Conservation (phyloP, 2,888 invertebrate genomes). For the Notodonta ziczac region DNA sequence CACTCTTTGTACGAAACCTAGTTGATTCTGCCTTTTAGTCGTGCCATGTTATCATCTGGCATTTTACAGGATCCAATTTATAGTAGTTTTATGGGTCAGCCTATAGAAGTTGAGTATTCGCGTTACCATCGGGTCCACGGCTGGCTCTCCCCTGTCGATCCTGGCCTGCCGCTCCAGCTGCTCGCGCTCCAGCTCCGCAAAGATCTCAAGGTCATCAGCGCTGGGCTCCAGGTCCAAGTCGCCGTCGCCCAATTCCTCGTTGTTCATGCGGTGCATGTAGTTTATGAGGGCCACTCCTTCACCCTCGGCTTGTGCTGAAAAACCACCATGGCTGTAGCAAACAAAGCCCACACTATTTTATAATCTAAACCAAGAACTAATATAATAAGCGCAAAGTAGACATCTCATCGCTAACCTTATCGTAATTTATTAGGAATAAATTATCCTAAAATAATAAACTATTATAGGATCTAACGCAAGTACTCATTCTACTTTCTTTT, state of each 20-base stretch:
- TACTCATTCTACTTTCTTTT: background rate
- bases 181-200: conserved; percentile 69
- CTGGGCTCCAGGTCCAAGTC: conserved; percentile 65
- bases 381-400: too few relatives aligned
- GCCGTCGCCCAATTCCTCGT: conserved; percentile 40
- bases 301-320: conserved; percentile 47
- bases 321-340: background rate
- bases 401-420: too few relatives aligned
- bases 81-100: background rate
- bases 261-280: conserved; percentile 57
- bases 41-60: too few relatives aligned
- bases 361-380: too few relatives aligned
- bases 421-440: too few relatives aligned
- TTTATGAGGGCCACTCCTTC: conserved; percentile 63
- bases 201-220: conserved; percentile 73
- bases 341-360: too few relatives aligned
- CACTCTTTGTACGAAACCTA: too few relatives aligned
- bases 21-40: too few relatives aligned
- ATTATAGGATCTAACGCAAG: too few relatives aligned
- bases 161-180: conserved; percentile 68
- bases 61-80: too few relatives aligned
- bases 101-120: background rate
- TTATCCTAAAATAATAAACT: too few relatives aligned
- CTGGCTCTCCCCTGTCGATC: conserved; percentile 72
- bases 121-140: conserved; percentile 73